Base-by-base conservation (phyloP, 2,113 vertebrate genomes). In the Percina caprodes region DNA sequence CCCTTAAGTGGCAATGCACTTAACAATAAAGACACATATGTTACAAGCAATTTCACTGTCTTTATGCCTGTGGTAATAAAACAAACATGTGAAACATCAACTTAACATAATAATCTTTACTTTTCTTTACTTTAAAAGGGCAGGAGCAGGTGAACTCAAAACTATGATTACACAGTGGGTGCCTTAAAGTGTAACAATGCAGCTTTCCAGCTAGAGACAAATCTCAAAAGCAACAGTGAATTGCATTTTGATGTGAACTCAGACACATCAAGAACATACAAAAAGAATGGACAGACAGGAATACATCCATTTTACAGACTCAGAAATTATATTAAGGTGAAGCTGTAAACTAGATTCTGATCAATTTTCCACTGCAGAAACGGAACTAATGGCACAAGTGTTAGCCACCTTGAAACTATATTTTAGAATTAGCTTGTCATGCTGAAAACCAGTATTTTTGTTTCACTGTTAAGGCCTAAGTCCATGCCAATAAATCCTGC, bases 181-280 rank as follows among this genome's bases (percentile, higher is more conserved):
- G 71, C 26, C 74, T 74, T 58, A 75, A 69, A 48, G 55, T 61
- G 68, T 66, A 70, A 56, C 18, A 8, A 21, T 45, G 58, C 73
- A 75, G 35, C 48, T 68, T 74, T 79, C 18, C 26, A 72, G 21
- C 51, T 16, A 52, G 48, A 68, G 72, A 86, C 35, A 81, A 79
- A 82, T 56, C 19, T 63, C 24, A 51, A 67, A 77, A 23, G 56
- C 61, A 71, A 33, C 35, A 55, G n/a, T n/a, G 6, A 24, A 60
- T 78, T 45, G 63, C 16, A 69, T 54, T 69, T 26, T 59, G 55
- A 85, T 54, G 51, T 30, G 42, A 30, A 33, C 30, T 49, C 49
- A 58, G 45, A 58, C 18, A 69, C 23, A 55, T n/a, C 15, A 55
- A 33, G 46, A 46, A 46, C 52, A 24, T 12, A 42, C 30, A 52